Percentiles rank a stretch among this genome's conserved stretches.
Evolutionary conservation across 1,140 invertebrate genomes (phyloP).

Genomic region (Aphidius gifuensis): DNA sequence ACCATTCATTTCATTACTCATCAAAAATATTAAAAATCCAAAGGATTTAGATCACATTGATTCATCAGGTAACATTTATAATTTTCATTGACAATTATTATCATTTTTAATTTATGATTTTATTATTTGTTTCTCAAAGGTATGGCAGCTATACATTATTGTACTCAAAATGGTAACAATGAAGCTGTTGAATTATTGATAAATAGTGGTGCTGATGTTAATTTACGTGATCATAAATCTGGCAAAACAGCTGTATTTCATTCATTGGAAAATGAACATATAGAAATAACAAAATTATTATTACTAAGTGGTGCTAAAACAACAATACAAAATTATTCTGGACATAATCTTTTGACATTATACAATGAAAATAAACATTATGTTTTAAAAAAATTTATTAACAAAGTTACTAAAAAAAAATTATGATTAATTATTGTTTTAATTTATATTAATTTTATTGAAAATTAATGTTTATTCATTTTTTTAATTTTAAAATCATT

Average conservation of each 20-base stretch:
- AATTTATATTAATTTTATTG: constrained; percentile 3
- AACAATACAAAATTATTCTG: constrained; percentile 35
- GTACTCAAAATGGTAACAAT: constrained; percentile 27
- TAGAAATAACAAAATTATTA: constrained; percentile 26
- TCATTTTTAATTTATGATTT: background rate
- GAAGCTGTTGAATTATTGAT: constrained; percentile 32
- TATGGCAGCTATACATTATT: constrained; percentile 40
- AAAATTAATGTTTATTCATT: no score
- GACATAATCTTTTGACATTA: constrained; percentile 34
- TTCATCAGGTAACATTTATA: constrained; percentile 18
- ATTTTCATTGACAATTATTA: background rate
- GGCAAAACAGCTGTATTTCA: constrained; percentile 45
- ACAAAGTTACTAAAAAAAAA: constrained; percentile 18
- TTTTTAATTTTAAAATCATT: no score
- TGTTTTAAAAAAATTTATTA: constrained; percentile 25
- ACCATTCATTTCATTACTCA: constrained; percentile 12
- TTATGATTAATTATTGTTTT: background rate
- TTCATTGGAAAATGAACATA: constrained; percentile 36
- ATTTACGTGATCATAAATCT: constrained; percentile 38
- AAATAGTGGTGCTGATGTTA: constrained; percentile 29
- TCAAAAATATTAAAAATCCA: constrained; percentile 7
- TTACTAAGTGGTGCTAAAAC: constrained; percentile 34
- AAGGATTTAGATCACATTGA: constrained; percentile 20
- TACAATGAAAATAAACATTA: constrained; percentile 27
- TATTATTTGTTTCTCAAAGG: constrained; percentile 26